Evolutionary conservation across 2,888 invertebrate genomes (phyloP).

Genomic region (Dendrolimus houi): DNA sequence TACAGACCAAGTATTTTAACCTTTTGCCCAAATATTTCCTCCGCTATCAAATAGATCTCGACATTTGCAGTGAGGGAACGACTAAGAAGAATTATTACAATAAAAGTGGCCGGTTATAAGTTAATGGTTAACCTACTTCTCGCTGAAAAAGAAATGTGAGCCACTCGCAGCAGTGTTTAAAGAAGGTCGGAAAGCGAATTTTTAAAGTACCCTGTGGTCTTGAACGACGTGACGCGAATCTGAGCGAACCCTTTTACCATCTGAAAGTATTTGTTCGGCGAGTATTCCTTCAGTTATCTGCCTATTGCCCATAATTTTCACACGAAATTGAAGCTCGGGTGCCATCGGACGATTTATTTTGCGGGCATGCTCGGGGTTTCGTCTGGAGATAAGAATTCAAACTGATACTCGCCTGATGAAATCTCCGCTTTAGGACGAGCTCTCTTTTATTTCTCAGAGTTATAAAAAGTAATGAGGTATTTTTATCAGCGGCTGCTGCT

Average conservation of each 20-base stretch:
- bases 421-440: conserved; percentile 37
- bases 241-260: conserved; percentile 29
- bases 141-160: no score
- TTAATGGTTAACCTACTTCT: no score
- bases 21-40: no score
- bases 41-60: no score
- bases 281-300: conserved; percentile 25
- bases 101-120: no score
- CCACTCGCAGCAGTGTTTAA: background rate
- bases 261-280: conserved; percentile 22
- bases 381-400: conserved; percentile 41
- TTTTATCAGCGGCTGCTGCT: conserved; percentile 43
- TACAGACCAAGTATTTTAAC: no score
- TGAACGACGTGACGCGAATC: conserved; percentile 51
- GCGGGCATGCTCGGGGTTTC: conserved; percentile 44
- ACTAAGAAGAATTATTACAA: no score
- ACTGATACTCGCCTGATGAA: conserved; percentile 40
- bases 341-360: conserved; percentile 53
- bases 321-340: conserved; percentile 55
- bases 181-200: conserved; percentile 34
- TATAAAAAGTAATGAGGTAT: conserved; percentile 63
- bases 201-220: conserved; percentile 46
- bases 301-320: conserved; percentile 47
- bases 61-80: no score
- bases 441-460: conserved; percentile 51